A percentile compares a stretch with the other conserved stretches of the same genome.
Conservation (phyloP, 2,888 invertebrate genomes). For the Caenorhabditis sp. region DNA sequence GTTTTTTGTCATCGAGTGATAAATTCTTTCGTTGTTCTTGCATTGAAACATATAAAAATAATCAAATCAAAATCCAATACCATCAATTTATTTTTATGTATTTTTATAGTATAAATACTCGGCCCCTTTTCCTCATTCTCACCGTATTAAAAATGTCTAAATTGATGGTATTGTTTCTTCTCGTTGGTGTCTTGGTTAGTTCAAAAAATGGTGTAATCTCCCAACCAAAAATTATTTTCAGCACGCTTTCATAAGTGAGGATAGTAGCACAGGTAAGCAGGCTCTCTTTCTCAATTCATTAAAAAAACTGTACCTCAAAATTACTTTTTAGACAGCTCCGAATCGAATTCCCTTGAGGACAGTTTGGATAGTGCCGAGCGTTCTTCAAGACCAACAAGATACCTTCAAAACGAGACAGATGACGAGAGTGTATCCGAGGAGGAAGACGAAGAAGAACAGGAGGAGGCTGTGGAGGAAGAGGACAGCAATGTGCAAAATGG, state of each 20-base stretch:
- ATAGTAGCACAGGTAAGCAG: too few relatives aligned
- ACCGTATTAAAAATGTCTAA: neutral
- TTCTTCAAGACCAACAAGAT: neutral
- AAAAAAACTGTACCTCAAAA: too few relatives aligned
- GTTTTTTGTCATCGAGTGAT: conserved; percentile 26
- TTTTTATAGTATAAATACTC: neutral
- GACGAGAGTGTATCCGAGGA: neutral
- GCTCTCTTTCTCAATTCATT: too few relatives aligned
- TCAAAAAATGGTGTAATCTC: neutral
- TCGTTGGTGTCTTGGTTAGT: neutral
- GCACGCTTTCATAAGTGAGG: too few relatives aligned
- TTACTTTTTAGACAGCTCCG: too few relatives aligned
- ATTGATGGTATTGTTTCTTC: neutral
- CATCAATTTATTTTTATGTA: too few relatives aligned
- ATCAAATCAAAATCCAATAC: neutral
- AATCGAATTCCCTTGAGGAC: too few relatives aligned
- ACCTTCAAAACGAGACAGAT: neutral
- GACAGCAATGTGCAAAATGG: neutral
- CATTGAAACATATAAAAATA: neutral
- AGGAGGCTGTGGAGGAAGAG: too few relatives aligned
- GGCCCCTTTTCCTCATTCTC: neutral
- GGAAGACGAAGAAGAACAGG: neutral
- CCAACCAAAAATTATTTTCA: neutral
- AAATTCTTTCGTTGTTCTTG: conserved; percentile 35
- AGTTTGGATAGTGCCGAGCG: too few relatives aligned